Percentiles rank a stretch among this genome's conserved stretches.
Evolutionary conservation across 2,113 vertebrate species (phyloP).

Genomic region (Zootoca vivipara): DNA sequence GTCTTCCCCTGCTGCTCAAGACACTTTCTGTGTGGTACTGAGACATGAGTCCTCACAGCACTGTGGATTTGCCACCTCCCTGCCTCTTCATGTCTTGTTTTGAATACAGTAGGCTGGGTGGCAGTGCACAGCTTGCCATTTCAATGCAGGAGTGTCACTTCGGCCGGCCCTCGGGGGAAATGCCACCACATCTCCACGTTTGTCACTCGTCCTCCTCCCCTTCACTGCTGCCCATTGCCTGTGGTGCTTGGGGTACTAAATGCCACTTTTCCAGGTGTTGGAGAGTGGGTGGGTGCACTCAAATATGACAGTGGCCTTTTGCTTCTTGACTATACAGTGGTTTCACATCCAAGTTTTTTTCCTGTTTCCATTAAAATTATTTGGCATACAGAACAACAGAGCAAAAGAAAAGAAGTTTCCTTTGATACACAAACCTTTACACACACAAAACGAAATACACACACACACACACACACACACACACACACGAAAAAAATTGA

Average conservation of each 20-base stretch:
- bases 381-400: not conserved
- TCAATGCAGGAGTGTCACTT: not conserved
- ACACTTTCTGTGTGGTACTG: no score
- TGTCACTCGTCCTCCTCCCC: not conserved
- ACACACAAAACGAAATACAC: not conserved
- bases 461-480: no score
- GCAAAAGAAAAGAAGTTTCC: not conserved
- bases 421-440: not conserved
- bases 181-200: not conserved
- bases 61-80: not conserved
- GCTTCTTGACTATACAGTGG: not conserved
- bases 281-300: accelerated
- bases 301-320: not conserved
- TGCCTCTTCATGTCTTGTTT: not conserved
- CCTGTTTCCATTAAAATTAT: not conserved
- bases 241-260: not conserved
- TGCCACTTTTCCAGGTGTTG: not conserved
- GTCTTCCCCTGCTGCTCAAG: no score
- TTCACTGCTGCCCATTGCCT: not conserved
- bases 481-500: not conserved
- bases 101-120: not conserved
- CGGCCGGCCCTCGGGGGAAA: not conserved
- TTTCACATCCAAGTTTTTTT: not conserved
- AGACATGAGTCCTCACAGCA: not conserved
- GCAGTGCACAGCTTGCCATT: not conserved